Evolutionary conservation across 1,140 invertebrate species (phyloP).

Genomic region (Tetranychus urticae): DNA sequence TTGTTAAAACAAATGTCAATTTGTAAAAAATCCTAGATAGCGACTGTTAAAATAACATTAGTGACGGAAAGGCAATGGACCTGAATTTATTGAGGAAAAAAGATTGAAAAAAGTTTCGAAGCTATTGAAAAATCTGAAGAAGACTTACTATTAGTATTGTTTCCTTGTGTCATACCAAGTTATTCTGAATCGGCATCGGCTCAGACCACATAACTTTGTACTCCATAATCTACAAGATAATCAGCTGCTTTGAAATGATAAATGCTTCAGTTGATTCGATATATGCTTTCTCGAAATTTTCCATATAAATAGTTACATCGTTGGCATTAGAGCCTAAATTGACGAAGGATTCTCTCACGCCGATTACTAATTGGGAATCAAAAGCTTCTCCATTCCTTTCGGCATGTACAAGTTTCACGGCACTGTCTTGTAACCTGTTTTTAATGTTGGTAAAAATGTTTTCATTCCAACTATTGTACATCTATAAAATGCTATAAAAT

Average conservation of each 20-base stretch:
- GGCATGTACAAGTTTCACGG: conserved; percentile 85
- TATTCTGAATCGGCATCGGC: conserved; percentile 90
- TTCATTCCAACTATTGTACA: conserved; percentile 94
- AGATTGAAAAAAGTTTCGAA: background rate
- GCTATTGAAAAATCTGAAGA: background rate
- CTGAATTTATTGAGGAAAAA: conserved; percentile 14
- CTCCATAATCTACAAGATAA: conserved; percentile 65
- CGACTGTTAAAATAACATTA: background rate
- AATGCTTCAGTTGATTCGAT: conserved; percentile 77
- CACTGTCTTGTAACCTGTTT: conserved; percentile 73
- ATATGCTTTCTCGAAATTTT: conserved; percentile 90
- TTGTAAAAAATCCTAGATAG: no score
- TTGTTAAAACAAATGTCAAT: no score
- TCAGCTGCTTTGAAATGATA: conserved; percentile 75
- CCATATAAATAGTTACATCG: conserved; percentile 84
- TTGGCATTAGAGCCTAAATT: conserved; percentile 82
- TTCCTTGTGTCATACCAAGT: conserved; percentile 66
- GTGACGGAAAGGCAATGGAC: background rate
- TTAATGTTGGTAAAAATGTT: conserved; percentile 88
- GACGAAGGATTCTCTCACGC: conserved; percentile 82
- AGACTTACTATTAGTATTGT: conserved; percentile 62
- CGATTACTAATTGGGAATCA: conserved; percentile 88
- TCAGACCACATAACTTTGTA: conserved; percentile 90
- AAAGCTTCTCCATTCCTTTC: conserved; percentile 92
- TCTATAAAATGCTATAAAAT: conserved; percentile 49